phyloP scores from a whole-genome alignment of 2,888 invertebrate species.

The Theretra japonica region DNA sequence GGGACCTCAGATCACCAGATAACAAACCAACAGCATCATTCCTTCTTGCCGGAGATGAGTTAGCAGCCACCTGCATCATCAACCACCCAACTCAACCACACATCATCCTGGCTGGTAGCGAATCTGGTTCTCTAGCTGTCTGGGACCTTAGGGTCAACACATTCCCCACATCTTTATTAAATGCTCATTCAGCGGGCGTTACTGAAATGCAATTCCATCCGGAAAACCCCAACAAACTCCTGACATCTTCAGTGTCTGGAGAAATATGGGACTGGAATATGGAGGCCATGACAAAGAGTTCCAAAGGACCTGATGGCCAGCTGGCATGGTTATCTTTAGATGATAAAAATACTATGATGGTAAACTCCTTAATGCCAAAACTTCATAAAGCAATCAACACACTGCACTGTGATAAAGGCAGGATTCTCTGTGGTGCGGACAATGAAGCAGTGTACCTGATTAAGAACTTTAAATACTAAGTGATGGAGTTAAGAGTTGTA shows the following conservation, averaged over 20 bases:
- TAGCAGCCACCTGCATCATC: constrained; percentile 90
- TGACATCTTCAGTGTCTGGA: constrained; percentile 92
- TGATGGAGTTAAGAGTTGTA: constrained; percentile 7
- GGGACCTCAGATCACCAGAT: constrained; percentile 89
- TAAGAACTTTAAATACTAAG: constrained; percentile 84
- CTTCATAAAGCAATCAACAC: constrained; percentile 92
- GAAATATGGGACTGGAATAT: constrained; percentile 96
- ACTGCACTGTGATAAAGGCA: constrained; percentile 90
- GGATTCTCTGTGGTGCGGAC: constrained; percentile 93
- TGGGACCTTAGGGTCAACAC: constrained; percentile 95
- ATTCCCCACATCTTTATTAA: constrained; percentile 92
- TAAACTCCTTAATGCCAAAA: constrained; percentile 89
- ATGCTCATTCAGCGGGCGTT: constrained; percentile 90
- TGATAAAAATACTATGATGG: constrained; percentile 88
- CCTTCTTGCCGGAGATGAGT: constrained; percentile 89
- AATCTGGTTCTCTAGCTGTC: constrained; percentile 93
- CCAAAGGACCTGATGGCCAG: constrained; percentile 66
- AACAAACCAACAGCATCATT: constrained; percentile 89
- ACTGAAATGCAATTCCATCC: constrained; percentile 96
- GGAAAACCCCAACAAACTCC: constrained; percentile 92
- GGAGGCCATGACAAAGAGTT: constrained; percentile 76
- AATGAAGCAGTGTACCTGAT: constrained; percentile 95
- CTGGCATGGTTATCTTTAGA: constrained; percentile 89
- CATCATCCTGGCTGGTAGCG: constrained; percentile 92
- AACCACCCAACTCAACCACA: constrained; percentile 95